phyloP scores from a whole-genome alignment of 2,797 vertebrate species.

The Neosilurus mollespiculum region DNA sequence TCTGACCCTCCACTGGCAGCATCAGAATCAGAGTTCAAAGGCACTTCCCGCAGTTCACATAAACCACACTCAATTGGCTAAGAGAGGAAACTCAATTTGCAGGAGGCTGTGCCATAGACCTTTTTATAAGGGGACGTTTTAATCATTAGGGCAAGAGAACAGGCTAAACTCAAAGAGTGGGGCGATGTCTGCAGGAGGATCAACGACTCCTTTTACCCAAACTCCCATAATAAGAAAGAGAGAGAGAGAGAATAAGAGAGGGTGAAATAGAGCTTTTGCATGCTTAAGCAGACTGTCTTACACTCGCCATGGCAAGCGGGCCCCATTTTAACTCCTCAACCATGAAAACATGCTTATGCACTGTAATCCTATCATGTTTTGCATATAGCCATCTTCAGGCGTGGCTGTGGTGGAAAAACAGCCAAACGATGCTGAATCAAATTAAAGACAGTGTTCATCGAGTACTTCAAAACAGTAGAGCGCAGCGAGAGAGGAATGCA shows the following conservation, averaged over 20 bases:
- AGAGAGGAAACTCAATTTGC: conserved; percentile 86
- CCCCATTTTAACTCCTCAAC: conserved; percentile 77
- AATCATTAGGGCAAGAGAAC: conserved; percentile 79
- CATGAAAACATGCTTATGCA: conserved; percentile 78
- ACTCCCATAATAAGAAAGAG: conserved; percentile 74
- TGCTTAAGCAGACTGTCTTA: conserved; percentile 75
- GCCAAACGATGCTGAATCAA: conserved; percentile 78
- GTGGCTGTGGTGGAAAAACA: conserved; percentile 67
- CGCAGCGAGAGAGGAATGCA: conserved; percentile 57
- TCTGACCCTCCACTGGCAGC: conserved; percentile 74
- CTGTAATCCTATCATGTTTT: conserved; percentile 82
- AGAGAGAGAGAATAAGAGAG: conserved; percentile 33
- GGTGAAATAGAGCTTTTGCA: conserved; percentile 65
- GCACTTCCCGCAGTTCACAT: conserved; percentile 80
- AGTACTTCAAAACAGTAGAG: conserved; percentile 51
- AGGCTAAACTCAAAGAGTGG: conserved; percentile 55
- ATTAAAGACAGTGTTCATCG: conserved; percentile 71
- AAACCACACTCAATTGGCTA: conserved; percentile 86
- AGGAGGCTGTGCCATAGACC: conserved; percentile 79
- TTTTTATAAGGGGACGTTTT: conserved; percentile 85
- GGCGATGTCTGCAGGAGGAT: conserved; percentile 56
- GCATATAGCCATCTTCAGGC: conserved; percentile 80
- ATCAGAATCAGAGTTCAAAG: conserved; percentile 78
- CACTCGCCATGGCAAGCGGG: conserved; percentile 72
- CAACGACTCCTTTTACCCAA: conserved; percentile 53